Evolutionary conservation across 1,140 invertebrate species (phyloP).

Genomic region (Drosophila pruinosa): DNA sequence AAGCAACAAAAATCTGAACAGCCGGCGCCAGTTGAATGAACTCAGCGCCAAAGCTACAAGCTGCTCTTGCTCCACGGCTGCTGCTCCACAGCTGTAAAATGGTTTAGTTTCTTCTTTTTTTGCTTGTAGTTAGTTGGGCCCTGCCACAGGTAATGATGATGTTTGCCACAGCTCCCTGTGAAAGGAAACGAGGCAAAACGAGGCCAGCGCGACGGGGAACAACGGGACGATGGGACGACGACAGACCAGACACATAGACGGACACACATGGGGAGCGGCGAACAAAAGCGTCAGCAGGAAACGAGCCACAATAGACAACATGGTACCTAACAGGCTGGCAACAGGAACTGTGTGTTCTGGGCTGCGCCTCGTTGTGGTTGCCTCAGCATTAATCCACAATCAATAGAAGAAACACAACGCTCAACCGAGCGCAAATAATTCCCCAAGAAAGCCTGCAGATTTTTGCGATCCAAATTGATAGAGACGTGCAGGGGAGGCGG

Average conservation of each 20-base stretch:
- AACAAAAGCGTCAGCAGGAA: slow-evolving; percentile 69
- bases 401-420: slow-evolving; percentile 62
- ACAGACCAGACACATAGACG: slow-evolving; percentile 2
- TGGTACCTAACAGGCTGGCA: slow-evolving; percentile 28
- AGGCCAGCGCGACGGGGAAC: slow-evolving; percentile 43
- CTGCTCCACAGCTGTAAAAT: slow-evolving; percentile 55
- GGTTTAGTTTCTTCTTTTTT: slow-evolving; percentile 49
- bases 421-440: slow-evolving; percentile 42
- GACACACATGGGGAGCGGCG: slow-evolving; percentile 10
- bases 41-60: slow-evolving; percentile 53
- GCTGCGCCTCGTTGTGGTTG: slow-evolving; percentile 1
- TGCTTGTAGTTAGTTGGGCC: slow-evolving; percentile 29
- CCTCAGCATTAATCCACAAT: slow-evolving; percentile 72
- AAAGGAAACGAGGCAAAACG: slow-evolving; percentile 65
- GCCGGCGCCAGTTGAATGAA: slow-evolving; percentile 76
- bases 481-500: slow-evolving; percentile 22
- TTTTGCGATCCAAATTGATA: slow-evolving; percentile 52
- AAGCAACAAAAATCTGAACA: slow-evolving; percentile 49
- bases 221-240: background rate
- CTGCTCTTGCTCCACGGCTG: too few relatives aligned
- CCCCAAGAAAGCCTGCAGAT: slow-evolving; percentile 49
- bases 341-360: slow-evolving; percentile 20
- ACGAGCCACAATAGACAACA: slow-evolving; percentile 75
- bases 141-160: slow-evolving; percentile 71
- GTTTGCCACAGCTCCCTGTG: slow-evolving; percentile 67